These are phyloP conservation scores for Alentia gelatinosa DNA, from an alignment of 2,888 invertebrate genomes.

Conservation along the genomic window DNA sequence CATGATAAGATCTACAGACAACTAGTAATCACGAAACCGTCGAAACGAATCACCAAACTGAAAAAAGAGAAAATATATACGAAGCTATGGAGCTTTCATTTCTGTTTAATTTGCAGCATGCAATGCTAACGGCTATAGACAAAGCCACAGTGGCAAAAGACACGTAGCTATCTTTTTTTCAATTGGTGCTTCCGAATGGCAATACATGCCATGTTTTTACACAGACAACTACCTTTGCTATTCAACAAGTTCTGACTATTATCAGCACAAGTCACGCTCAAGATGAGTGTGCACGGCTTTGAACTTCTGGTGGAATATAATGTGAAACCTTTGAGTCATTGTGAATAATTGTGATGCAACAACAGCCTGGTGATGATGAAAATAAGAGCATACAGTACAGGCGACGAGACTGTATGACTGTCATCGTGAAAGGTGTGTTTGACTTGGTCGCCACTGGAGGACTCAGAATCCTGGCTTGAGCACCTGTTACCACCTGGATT, in stretches of 20 bases:
- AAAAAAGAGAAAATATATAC: neutral
- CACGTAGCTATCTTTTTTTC: neutral
- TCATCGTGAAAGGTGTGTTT: no score
- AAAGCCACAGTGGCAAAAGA: neutral
- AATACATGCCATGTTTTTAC: neutral
- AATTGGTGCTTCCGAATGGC: neutral
- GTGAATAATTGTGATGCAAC: no score
- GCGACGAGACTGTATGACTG: no score
- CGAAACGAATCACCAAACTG: neutral
- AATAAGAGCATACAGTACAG: no score
- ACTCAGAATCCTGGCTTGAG: no score
- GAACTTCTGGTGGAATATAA: neutral
- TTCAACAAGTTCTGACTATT: neutral
- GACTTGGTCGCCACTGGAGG: no score
- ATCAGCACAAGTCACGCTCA: neutral
- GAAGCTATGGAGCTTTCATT: neutral
- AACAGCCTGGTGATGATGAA: no score
- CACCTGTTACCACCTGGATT: no score
- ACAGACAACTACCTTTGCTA: slow-evolving; percentile 15
- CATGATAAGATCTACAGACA: slow-evolving; percentile 15
- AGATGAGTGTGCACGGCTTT: neutral
- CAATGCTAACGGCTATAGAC: neutral
- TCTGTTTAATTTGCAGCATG: slow-evolving; percentile 8
- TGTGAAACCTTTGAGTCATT: neutral
- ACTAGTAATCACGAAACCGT: neutral